Conservation (phyloP, 2,113 vertebrate genomes). For the Kryptolebias marmoratus region DNA sequence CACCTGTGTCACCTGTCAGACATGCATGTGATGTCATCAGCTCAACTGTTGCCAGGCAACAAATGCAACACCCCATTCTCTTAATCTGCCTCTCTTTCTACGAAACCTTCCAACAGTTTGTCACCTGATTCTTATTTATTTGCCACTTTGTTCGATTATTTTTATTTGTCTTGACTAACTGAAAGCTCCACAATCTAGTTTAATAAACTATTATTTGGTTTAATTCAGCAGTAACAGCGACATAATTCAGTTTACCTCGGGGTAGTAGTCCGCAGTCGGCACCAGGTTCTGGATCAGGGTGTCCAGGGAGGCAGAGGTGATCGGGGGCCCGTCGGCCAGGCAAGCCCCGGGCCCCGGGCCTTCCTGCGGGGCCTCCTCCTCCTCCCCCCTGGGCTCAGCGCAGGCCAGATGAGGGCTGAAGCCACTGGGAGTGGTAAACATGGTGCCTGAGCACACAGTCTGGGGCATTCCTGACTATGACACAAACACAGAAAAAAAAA, state of each 20-base stretch:
- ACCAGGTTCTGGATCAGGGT: slow-evolving; percentile 91
- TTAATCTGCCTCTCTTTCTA: neutral
- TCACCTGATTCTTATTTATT: neutral
- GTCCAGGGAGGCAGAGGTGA: slow-evolving; percentile 91
- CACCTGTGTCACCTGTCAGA: neutral
- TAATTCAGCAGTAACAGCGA: neutral
- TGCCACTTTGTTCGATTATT: neutral
- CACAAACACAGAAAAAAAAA: slow-evolving; percentile 24
- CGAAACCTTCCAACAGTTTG: neutral
- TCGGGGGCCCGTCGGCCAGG: slow-evolving; percentile 83
- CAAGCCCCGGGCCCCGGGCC: slow-evolving; percentile 80
- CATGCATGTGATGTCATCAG: neutral
- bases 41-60: slow-evolving; percentile 1
- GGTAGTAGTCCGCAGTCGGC: slow-evolving; percentile 92
- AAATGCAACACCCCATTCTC: neutral
- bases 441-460: slow-evolving; percentile 86
- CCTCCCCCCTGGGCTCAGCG: slow-evolving; percentile 74
- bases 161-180: neutral
- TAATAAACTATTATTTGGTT: neutral
- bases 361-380: slow-evolving; percentile 82
- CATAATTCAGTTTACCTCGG: slow-evolving; percentile 79
- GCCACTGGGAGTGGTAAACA: slow-evolving; percentile 87
- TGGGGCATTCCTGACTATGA: slow-evolving; percentile 88
- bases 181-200: neutral
- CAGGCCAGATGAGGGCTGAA: slow-evolving; percentile 86